phyloP scores from a whole-genome alignment of 2,113 vertebrate species.

The Leptocoma aspasia region DNA sequence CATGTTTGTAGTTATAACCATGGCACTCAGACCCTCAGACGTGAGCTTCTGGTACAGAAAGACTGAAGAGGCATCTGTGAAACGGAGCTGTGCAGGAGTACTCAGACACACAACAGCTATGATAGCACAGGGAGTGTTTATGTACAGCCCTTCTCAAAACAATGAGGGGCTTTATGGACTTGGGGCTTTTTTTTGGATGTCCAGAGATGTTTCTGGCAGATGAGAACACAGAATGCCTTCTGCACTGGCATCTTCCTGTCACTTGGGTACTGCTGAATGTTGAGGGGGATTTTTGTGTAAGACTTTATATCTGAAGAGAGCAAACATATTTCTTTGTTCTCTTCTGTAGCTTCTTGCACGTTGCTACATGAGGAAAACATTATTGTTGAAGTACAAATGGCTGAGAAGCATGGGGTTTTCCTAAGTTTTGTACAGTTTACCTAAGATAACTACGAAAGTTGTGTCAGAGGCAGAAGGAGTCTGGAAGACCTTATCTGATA shows the following conservation, averaged over 20 bases:
- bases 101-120: not conserved
- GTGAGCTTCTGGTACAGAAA: not conserved
- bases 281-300: not conserved
- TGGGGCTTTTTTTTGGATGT: not conserved
- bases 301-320: not conserved
- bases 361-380: not conserved
- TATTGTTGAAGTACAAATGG: not conserved
- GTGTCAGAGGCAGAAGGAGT: not conserved
- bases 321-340: constrained; percentile 17
- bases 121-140: not conserved
- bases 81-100: not conserved
- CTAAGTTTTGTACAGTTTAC: not conserved
- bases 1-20: rapidly evolving
- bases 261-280: not conserved
- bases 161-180: not conserved
- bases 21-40: not conserved
- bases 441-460: not conserved
- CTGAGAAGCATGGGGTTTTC: not conserved
- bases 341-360: not conserved
- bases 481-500: not conserved
- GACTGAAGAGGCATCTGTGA: not conserved
- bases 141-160: not conserved
- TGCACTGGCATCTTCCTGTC: not conserved
- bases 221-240: not conserved
- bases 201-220: not conserved